Percentiles rank a stretch among this genome's conserved stretches.
phyloP scores from a whole-genome alignment of 2,888 invertebrate genomes.

The Alsophila aescularia region DNA sequence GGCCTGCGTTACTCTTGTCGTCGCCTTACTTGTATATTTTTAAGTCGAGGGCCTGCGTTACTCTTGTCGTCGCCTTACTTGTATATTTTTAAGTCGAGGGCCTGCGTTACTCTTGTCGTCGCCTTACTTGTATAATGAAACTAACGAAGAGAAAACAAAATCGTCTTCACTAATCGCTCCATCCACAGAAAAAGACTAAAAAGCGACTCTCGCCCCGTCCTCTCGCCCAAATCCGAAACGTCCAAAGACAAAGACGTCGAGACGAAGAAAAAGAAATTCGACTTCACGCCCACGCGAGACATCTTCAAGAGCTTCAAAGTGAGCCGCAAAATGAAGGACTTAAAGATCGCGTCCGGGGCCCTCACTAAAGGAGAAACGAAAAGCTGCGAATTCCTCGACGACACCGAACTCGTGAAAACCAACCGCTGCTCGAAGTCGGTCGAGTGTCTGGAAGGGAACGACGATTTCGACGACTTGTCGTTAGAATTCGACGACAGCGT shows the following conservation, averaged over 20 bases:
- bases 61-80: no score
- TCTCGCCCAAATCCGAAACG: conserved; percentile 67
- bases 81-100: no score
- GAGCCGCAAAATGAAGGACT: conserved; percentile 70
- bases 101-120: no score
- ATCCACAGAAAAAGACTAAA: conserved; percentile 72
- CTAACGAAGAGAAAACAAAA: background rate
- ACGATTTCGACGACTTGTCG: conserved; percentile 59
- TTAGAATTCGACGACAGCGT: conserved; percentile 63
- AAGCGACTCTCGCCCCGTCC: conserved; percentile 73
- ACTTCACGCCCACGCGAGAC: conserved; percentile 76
- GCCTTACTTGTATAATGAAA: no score
- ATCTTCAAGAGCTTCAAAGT: conserved; percentile 79
- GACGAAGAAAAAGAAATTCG: conserved; percentile 78
- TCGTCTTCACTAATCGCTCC: background rate
- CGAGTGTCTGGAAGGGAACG: conserved; percentile 64
- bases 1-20: no score
- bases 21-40: no score
- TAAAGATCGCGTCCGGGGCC: conserved; percentile 58
- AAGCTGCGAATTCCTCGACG: conserved; percentile 78
- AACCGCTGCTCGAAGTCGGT: conserved; percentile 74
- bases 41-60: no score
- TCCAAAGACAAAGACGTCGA: conserved; percentile 71
- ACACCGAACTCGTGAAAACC: conserved; percentile 56
- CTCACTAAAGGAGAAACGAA: conserved; percentile 71